These are phyloP conservation scores for Selenia dentaria DNA, from an alignment of 2,888 invertebrate genomes.

Conservation along the genomic window DNA sequence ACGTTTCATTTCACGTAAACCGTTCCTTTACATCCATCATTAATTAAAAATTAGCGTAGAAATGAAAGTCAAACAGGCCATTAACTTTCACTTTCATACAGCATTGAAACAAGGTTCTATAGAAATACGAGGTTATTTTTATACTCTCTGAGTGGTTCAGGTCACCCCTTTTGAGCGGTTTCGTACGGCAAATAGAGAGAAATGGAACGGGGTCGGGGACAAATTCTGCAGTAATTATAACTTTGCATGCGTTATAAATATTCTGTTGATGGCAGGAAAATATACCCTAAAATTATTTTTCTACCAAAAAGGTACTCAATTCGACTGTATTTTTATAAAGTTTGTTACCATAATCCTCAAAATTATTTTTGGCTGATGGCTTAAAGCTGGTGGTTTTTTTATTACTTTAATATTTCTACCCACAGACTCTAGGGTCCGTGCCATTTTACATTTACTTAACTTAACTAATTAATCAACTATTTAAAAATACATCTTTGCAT, in stretches of 20 bases:
- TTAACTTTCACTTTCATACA: conserved; percentile 30
- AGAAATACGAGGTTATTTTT: conserved; percentile 28
- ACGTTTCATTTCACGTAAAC: conserved; percentile 16
- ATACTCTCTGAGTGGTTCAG: conserved; percentile 28
- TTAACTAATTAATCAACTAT: too few relatives aligned
- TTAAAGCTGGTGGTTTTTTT: too few relatives aligned
- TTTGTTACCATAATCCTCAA: too few relatives aligned
- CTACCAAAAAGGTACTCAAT: too few relatives aligned
- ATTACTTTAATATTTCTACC: too few relatives aligned
- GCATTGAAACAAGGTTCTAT: conserved; percentile 25
- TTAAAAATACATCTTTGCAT: too few relatives aligned
- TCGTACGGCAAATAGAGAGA: conserved; percentile 39
- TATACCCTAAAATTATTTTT: too few relatives aligned
- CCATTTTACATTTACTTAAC: too few relatives aligned
- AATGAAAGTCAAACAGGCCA: conserved; percentile 29
- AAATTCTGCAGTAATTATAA: not conserved
- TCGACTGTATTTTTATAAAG: too few relatives aligned
- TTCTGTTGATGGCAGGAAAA: too few relatives aligned
- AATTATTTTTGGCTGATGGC: too few relatives aligned
- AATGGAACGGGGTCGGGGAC: conserved; percentile 27
- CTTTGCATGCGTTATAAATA: not conserved
- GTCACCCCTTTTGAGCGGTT: conserved; percentile 35
- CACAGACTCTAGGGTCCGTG: too few relatives aligned
- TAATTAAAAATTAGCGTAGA: conserved; percentile 34
- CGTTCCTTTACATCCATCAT: conserved; percentile 16